Conservation (phyloP, 2,797 vertebrate species). For the Chelon labrosus region DNA sequence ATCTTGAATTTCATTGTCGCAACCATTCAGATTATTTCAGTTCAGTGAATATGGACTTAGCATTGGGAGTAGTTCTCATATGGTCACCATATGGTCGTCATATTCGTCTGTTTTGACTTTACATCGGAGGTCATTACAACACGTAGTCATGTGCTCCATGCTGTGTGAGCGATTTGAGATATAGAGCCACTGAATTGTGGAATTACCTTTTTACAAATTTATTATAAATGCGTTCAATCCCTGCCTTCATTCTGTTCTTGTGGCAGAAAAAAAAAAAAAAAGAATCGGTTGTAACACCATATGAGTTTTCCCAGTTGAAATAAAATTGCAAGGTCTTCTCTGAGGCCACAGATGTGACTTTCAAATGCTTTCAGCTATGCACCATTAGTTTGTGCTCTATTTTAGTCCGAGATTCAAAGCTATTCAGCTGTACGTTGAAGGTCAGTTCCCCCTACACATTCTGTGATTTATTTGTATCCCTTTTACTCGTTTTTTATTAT, state of each 20-base stretch:
- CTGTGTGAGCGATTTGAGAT: neutral
- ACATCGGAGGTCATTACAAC: neutral
- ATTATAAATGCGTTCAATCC: neutral
- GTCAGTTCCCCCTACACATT: constrained; percentile 16
- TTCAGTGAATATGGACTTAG: neutral
- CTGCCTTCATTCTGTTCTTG: constrained; percentile 6
- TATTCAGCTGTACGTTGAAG: constrained; percentile 27
- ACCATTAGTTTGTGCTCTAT: constrained; percentile 5
- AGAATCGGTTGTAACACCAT: neutral
- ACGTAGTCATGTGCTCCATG: neutral
- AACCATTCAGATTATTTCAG: constrained; percentile 4
- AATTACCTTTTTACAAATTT: too few species aligned
- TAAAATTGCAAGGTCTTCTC: constrained; percentile 19
- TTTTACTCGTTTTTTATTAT: neutral
- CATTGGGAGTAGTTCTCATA: neutral
- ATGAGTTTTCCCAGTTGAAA: constrained; percentile 6
- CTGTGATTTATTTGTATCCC: constrained; percentile 16
- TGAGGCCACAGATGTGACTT: constrained; percentile 36
- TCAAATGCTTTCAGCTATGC: constrained; percentile 38
- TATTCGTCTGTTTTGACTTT: too few species aligned
- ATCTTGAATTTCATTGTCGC: neutral
- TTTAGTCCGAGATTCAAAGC: constrained; percentile 34
- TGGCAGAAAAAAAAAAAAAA: neutral
- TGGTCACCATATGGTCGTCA: neutral
- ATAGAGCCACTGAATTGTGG: neutral